Evolutionary conservation across 2,888 invertebrate genomes (phyloP).

Genomic region (Calliphora vomitoria): DNA sequence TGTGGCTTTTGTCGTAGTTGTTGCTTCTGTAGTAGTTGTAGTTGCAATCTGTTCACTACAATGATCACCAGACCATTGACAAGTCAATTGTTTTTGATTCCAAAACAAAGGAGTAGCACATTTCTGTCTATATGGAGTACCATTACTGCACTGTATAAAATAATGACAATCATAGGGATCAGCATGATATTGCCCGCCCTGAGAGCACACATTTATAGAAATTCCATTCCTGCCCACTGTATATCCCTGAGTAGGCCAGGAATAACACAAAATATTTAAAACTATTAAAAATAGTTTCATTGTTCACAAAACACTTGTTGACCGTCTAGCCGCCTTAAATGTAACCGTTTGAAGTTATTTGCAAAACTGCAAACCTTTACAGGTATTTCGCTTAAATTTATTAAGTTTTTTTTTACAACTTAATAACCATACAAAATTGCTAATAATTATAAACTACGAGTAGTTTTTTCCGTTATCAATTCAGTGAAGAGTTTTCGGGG

Average conservation of each 20-base stretch:
- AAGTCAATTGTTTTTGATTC: slow-evolving; percentile 57
- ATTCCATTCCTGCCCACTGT: not conserved
- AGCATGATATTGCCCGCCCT: slow-evolving; percentile 67
- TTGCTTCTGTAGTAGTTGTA: not conserved
- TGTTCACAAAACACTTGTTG: not conserved
- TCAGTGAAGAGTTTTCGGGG: slow-evolving; percentile 1
- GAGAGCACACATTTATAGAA: slow-evolving; percentile 4
- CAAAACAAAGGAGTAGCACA: slow-evolving; percentile 63
- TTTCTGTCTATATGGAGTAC: slow-evolving; percentile 30
- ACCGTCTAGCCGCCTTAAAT: not conserved
- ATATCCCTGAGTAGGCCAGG: not conserved
- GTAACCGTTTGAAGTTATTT: slow-evolving; percentile 15
- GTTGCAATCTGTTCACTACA: slow-evolving; percentile 35
- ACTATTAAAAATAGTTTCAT: slow-evolving; percentile 5
- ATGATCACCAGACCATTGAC: slow-evolving; percentile 44
- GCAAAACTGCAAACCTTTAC: slow-evolving; percentile 21
- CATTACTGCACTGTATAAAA: slow-evolving; percentile 68
- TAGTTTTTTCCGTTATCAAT: not conserved
- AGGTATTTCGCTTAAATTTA: not conserved
- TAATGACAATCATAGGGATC: slow-evolving; percentile 73
- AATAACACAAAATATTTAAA: slow-evolving; percentile 8
- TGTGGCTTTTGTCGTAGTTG: not conserved
- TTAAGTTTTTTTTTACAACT: not conserved
- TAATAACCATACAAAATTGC: not conserved
- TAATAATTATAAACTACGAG: not conserved